phyloP scores from a whole-genome alignment of 2,113 vertebrate species.

The Anguilla rostrata region DNA sequence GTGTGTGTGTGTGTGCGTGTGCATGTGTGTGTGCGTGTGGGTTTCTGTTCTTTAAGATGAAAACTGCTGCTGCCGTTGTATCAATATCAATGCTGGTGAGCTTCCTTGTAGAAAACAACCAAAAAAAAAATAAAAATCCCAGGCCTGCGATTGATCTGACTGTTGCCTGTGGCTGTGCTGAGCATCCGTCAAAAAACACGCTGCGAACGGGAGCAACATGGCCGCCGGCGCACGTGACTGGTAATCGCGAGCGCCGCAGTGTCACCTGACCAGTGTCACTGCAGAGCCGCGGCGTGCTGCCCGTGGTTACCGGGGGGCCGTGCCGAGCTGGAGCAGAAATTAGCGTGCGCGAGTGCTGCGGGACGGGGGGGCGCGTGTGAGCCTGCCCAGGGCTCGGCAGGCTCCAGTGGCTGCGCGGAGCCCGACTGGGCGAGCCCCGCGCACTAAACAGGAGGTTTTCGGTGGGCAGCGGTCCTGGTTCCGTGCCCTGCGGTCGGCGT shows the following conservation, averaged over 20 bases:
- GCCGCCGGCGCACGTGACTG: background rate
- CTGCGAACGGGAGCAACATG: background rate
- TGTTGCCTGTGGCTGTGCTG: background rate
- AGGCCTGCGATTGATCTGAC: background rate
- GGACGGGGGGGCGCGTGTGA: no score
- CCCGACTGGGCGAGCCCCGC: background rate
- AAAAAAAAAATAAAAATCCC: no score
- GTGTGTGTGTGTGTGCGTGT: no score
- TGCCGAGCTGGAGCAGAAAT: background rate
- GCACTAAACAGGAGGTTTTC: background rate
- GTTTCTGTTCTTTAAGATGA: background rate
- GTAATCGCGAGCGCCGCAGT: background rate
- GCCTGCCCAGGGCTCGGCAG: background rate
- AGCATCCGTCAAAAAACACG: background rate
- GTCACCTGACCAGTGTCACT: background rate
- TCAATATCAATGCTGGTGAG: background rate
- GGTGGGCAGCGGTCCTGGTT: background rate
- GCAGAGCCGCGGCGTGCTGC: background rate
- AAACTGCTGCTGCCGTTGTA: background rate
- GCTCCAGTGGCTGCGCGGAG: background rate
- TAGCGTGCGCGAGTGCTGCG: background rate
- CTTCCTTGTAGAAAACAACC: background rate
- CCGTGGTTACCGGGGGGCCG: background rate
- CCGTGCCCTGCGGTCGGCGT: background rate
- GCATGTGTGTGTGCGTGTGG: no score